Evolutionary conservation across 2,797 vertebrate genomes (phyloP), one percentile per base, ranked within the genome.

Genomic region (Micrastur ruficollis): DNA sequence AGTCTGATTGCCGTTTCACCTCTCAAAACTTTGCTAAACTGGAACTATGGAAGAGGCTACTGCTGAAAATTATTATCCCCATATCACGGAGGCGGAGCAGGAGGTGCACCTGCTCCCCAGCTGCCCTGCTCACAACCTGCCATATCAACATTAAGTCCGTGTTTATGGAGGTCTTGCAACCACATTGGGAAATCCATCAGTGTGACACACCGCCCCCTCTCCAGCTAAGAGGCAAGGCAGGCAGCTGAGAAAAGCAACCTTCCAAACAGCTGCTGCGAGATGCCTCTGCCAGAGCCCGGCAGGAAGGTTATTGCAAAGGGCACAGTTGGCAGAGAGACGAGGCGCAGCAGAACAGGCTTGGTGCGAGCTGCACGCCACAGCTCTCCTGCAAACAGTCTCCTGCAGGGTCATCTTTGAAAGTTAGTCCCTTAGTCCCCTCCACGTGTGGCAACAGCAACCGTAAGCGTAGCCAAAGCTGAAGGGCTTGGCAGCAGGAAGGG

Each of bases 101-200:
- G 80, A 92, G 14, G 15, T 26, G 40, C 23, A 15, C 22, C n/a
- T 14, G 26, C 53, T 58, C 29, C 47, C 46, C 50, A 25, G 62
- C 42, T 44, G 68, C 63, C 70, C 73, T 8, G 26, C 81, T 89
- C 49, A 6, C 3, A 44, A 74, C 36, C 52, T 40, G 56, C 56
- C 27, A 3, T 6, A 31, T 17, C 40, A 53, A 22, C 4, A 4
- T 44, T 14, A n/a, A 16, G 26, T 5, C 58, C 3, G 1, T 21
- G 16, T 40, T 47, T 47, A 31, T 3, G 11, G 40, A 75, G 53
- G 11, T 12, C 53, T 59, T 50, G 49, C 61, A 71, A 29, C 36
- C 0, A 0, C 0, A 0, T 2, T 38, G 44, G 49, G 65, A 81
- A 62, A 68, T 79, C 66, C 47, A 47, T 22, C 31, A 22, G 36